Evolutionary conservation across 2,113 vertebrate species (phyloP).

Genomic region (Tyrannus savana): DNA sequence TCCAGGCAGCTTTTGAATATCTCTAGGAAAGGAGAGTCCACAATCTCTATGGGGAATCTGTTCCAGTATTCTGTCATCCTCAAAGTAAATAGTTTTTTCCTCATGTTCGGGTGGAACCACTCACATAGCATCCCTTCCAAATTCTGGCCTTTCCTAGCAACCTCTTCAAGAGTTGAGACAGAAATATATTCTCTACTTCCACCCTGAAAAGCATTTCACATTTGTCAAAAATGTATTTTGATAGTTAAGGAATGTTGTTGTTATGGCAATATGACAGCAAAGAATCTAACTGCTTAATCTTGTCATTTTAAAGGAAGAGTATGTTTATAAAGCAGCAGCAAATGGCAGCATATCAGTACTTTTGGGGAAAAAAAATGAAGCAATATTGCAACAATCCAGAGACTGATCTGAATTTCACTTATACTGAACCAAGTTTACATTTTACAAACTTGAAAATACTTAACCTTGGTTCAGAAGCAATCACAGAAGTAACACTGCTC

Average conservation of each 20-base stretch:
- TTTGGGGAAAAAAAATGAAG: neutral
- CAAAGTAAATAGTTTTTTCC: neutral
- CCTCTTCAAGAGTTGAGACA: neutral
- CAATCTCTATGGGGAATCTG: neutral
- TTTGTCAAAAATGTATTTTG: slow-evolving; percentile 5
- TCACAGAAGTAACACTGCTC: neutral
- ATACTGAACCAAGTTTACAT: neutral
- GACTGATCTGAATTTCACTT: neutral
- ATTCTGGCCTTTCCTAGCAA: neutral
- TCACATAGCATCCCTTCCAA: neutral
- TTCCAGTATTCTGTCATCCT: neutral
- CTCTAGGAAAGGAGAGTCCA: neutral
- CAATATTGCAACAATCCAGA: neutral
- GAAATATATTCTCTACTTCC: neutral
- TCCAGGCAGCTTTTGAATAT: neutral
- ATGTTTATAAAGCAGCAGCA: neutral
- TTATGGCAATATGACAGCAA: neutral
- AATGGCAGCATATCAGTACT: neutral
- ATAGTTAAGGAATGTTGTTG: neutral
- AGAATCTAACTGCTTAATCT: neutral
- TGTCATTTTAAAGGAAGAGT: neutral
- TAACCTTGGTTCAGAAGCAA: neutral
- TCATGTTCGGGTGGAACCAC: neutral
- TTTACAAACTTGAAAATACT: neutral
- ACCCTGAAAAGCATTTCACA: neutral